A percentile compares a stretch with the other conserved stretches of the same genome.
Evolutionary conservation across 37 sponge, comb jelly and placozoan genomes (phyloP).

Genomic region (Axinella damicornis): DNA sequence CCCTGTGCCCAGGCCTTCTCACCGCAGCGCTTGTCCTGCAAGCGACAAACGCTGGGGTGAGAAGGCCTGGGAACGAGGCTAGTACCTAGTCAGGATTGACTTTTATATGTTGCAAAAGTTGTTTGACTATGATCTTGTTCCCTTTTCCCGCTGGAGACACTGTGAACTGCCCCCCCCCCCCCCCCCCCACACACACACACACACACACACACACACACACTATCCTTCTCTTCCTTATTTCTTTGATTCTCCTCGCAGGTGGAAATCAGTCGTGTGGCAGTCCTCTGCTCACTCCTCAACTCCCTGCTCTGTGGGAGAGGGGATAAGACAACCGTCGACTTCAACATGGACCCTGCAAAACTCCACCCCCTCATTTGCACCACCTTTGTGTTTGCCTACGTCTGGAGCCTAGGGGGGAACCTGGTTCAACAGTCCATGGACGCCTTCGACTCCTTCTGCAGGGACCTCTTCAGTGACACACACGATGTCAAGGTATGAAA

Average conservation of each 20-base stretch:
- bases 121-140: too few species aligned
- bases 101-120: too few species aligned
- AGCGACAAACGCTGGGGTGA: too few species aligned
- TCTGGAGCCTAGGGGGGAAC: slow-evolving; percentile 96
- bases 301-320: slow-evolving; percentile 73
- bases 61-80: too few species aligned
- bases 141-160: too few species aligned
- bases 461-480: slow-evolving; percentile 88
- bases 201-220: too few species aligned
- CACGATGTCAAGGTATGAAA: slow-evolving; percentile 91
- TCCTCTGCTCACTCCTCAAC: slow-evolving; percentile 79
- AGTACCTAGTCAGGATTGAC: too few species aligned
- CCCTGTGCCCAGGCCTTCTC: too few species aligned
- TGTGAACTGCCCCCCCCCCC: too few species aligned
- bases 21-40: too few species aligned
- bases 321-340: slow-evolving; percentile 58
- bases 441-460: slow-evolving; percentile 86
- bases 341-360: slow-evolving; percentile 70
- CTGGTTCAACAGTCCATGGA: slow-evolving; percentile 90
- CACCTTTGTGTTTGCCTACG: slow-evolving; percentile 90
- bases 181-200: too few species aligned
- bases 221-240: neutral
- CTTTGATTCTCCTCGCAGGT: slow-evolving; percentile 53
- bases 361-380: slow-evolving; percentile 93
- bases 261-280: slow-evolving; percentile 79